Conservation (phyloP, 2,113 vertebrate genomes). For the Eptesicus fuscus region DNA sequence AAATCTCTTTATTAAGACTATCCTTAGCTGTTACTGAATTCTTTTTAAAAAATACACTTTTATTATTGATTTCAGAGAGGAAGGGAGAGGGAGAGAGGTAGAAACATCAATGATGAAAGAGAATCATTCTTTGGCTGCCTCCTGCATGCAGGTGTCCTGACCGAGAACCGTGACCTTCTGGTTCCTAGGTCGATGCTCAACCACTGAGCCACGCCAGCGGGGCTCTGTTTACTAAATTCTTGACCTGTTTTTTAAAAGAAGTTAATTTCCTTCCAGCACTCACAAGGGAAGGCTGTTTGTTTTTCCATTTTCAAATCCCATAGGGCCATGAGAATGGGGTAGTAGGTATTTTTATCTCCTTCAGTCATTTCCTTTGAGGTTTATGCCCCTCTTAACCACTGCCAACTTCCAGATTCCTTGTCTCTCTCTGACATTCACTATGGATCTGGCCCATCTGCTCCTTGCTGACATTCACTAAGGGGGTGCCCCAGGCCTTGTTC, state of each 20-base stretch:
- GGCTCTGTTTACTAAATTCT: conserved; percentile 15
- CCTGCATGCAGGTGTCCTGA: too few relatives aligned
- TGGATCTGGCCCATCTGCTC: background rate
- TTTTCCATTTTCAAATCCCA: conserved; percentile 22
- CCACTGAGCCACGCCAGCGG: too few relatives aligned
- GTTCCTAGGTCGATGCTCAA: too few relatives aligned
- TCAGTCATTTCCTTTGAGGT: background rate
- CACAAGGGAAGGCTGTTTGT: background rate
- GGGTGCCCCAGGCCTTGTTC: background rate
- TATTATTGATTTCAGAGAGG: too few relatives aligned
- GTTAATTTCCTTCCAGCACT: background rate
- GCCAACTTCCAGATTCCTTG: background rate
- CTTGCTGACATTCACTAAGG: background rate
- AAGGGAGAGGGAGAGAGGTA: too few relatives aligned
- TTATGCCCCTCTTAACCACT: background rate
- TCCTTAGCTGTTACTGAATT: background rate
- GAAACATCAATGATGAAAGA: too few relatives aligned
- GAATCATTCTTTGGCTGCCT: too few relatives aligned
- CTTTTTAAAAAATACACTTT: background rate
- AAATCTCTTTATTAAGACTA: background rate
- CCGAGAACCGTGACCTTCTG: too few relatives aligned
- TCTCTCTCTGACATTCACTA: background rate
- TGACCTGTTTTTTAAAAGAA: background rate
- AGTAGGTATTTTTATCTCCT: background rate
- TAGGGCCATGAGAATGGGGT: background rate